Base-by-base conservation (phyloP, 2,113 vertebrate species). In the Arenaria interpres region DNA sequence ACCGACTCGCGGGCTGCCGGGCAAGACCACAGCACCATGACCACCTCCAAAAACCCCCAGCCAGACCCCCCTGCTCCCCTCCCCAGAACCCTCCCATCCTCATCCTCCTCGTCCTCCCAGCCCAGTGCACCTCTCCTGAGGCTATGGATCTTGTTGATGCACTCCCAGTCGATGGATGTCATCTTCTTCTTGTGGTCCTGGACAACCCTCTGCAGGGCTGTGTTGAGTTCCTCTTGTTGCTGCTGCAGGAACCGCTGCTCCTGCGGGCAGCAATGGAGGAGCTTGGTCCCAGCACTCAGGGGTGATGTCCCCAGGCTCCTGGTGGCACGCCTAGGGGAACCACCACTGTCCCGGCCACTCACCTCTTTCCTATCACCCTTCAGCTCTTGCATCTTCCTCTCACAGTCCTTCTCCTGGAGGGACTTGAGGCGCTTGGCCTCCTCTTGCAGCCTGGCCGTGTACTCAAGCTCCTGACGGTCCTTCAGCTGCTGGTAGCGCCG, bases 131-230 rank as follows among this genome's bases (percentile, higher is more conserved):
- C 97, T 96, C 97, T 96, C 88, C 97, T 96, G 33, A 98, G 97
- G 85, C 98, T 97, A 14, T 97, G 97, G 25, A 97, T 96, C 93
- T 97, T 98, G 78, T 84, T 96, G 22, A 93, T 91, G 48, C 90
- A 91, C 82, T 98, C 98, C 96, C 96, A 97, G 57, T 98, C 97
- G 20, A 97, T 95, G n/a, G 97, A 97, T 2, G 71, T 88, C 68
- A 97, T 90, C 88, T 97, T 98, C 90, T 97, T 97, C 84, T 98
- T 98, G 92, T 98, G 97, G 62, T 98, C 98, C 94, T 97, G 98
- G 33, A 98, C 93, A 1, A 97, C 88, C 54, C 86, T 98, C 94
- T 98, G 98, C 64, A 98, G 73, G 20, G 95, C 88, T 45, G 97
- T 56, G 12, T 98, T 98, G 54, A 98, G 94, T 59, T 97, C 97